phyloP scores from a whole-genome alignment of 2,797 vertebrate genomes.

The Uromys caudimaculatus region DNA sequence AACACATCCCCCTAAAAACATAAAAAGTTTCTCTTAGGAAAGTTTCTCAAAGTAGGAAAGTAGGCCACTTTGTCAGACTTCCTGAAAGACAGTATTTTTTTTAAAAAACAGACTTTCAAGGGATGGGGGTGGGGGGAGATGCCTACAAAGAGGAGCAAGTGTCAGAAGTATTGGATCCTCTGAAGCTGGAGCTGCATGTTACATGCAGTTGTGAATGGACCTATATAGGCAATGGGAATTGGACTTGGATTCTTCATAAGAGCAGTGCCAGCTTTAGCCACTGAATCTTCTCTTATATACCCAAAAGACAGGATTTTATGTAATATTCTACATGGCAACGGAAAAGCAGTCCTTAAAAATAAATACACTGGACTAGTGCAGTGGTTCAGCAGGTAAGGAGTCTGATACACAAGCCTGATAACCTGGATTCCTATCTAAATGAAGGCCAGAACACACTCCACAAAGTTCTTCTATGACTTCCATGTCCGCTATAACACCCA shows the following conservation, averaged over 20 bases:
- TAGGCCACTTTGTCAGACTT: constrained; percentile 39
- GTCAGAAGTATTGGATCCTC: background rate
- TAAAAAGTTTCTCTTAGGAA: constrained; percentile 30
- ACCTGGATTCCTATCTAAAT: background rate
- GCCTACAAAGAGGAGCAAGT: background rate
- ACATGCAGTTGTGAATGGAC: background rate
- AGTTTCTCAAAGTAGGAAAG: constrained; percentile 48
- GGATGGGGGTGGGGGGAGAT: no score
- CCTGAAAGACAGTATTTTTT: background rate
- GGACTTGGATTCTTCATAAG: background rate
- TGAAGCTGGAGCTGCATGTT: background rate
- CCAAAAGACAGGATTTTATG: background rate
- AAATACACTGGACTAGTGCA: background rate
- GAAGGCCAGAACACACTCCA: background rate
- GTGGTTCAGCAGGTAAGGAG: background rate
- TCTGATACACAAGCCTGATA: background rate
- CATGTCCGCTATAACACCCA: background rate
- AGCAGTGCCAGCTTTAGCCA: background rate
- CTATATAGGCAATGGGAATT: background rate
- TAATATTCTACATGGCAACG: background rate
- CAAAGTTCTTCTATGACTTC: background rate
- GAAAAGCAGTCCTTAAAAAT: background rate
- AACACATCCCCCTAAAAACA: background rate
- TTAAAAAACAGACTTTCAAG: background rate
- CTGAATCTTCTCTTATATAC: no score